Base-by-base conservation (phyloP, 2,888 invertebrate species). In the Andrena fulva region DNA sequence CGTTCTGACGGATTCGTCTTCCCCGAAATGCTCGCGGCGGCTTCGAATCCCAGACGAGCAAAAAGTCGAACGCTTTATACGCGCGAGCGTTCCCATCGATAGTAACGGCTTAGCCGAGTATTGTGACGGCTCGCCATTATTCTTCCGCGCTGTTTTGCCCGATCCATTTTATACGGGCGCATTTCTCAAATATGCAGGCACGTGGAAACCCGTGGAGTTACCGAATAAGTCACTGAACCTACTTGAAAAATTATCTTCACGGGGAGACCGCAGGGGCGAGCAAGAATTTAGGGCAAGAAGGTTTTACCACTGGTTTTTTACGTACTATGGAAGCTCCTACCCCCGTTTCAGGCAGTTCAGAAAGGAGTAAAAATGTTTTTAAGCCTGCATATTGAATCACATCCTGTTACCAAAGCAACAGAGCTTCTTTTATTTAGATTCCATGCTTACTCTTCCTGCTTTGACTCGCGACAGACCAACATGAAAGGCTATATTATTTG, bases 121-220 rank as follows among this genome's bases (percentile, higher is more conserved):
- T 81, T 77, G 84, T 84, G 86, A 84, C 86, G 80, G 71, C 8
- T 12, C 69, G 62, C 76, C 81, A 81, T 86, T 86, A 86, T 69
- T 86, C 86, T 81, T 86, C 76, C 68, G 69, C 72, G 72, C 48
- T 76, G 82, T 82, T 85, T 77, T 75, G 54, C 67, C 68, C 59
- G 64, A 69, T 84, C 76, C 71, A 75, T 66, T 72, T 77, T 86
- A 79, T 78, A 67, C 33, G 60, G 60, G 24, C 31, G 73, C 87
- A 87, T 86, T 77, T 82, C 68, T 82, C 87, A 82, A 80, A 70
- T 62, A 8, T 56, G 42, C 82, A 52, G 60, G 70, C 78, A 48
- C 75, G n/a, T 59, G 75, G 73, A 73, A 82, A 85, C 66, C 67
- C 71, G 75, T 35, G 67, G 82, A 78, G 70, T 68, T 70, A 78